Base-by-base conservation (phyloP, 2,888 invertebrate genomes). In the Patella caerulea region DNA sequence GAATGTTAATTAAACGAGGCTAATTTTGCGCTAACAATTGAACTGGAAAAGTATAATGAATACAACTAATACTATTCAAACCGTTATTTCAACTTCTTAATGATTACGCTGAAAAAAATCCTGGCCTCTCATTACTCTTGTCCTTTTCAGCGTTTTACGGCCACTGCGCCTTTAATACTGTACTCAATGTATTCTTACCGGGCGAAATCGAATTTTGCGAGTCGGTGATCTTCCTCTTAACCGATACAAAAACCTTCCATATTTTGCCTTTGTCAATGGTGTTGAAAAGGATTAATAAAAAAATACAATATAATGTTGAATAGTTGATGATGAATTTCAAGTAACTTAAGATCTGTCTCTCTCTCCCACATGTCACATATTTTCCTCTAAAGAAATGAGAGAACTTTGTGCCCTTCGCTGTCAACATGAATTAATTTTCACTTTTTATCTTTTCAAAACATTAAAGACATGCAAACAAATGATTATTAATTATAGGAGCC, bases 391-490 rank as follows among this genome's bases (percentile, higher is more conserved):
- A 65, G 65, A 65, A 65, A 65, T 65, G 65, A 65, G 24, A 65
- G 19, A 24, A 65, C 65, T 65, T 65, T 9, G 24, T 65, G 65
- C 24, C 11, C 65, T 17, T 65, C 24, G 65, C 65, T 65, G 65
- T 65, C 65, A 65, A 19, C 24, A 65, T 65, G 65, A 65, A 65
- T 65, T 65, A 65, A 65, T 65, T 65, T 65, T 19, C 19, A 19
- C 65, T 65, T 65, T 65, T 65, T 65, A 65, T 65, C 65, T 65
- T 65, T 65, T 65, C 65, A 65, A 19, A 65, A 24, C 65, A 65
- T 65, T 65, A 65, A 65, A 65, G 65, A 65, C 65, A 65, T 65
- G 65, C 65, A 65, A 65, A 65, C 65, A 65, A 65, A 65, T 65
- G 65, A 65, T 65, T 65, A 65, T 65, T 65, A 65, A 65, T 65